phyloP scores from a whole-genome alignment of 2,888 invertebrate genomes.

The Mimumesa dahlbomi region DNA sequence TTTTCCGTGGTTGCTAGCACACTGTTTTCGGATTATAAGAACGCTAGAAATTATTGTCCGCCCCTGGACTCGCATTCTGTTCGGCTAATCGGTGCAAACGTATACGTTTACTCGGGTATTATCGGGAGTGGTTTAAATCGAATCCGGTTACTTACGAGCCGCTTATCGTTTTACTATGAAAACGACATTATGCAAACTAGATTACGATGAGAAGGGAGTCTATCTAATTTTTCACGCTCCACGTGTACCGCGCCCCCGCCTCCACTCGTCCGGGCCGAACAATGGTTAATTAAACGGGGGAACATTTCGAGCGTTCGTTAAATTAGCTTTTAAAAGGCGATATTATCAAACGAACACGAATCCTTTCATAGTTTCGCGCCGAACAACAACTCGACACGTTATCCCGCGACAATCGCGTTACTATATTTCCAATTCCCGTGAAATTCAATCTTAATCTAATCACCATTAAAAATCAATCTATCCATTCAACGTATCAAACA shows the following conservation, averaged over 20 bases:
- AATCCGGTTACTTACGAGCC: slow-evolving; percentile 32
- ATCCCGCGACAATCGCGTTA: neutral
- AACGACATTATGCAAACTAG: slow-evolving; percentile 52
- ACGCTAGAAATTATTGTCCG: neutral
- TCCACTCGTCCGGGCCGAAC: slow-evolving; percentile 23
- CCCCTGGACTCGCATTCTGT: slow-evolving; percentile 11
- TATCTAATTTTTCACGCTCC: slow-evolving; percentile 10
- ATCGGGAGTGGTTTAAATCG: slow-evolving; percentile 30
- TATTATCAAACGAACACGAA: slow-evolving; percentile 5
- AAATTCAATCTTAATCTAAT: no score
- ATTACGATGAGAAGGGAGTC: slow-evolving; percentile 21
- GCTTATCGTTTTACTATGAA: slow-evolving; percentile 42
- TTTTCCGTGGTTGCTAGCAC: no score
- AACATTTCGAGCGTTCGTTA: slow-evolving; percentile 33
- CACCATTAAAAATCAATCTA: no score
- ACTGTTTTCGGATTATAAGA: neutral
- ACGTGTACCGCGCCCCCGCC: neutral
- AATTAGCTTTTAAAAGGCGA: slow-evolving; percentile 34
- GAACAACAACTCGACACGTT: neutral
- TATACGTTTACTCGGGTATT: slow-evolving; percentile 35
- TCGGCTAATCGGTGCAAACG: slow-evolving; percentile 34
- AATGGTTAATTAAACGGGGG: slow-evolving; percentile 57
- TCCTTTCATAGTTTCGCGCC: neutral
- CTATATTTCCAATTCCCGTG: no score
- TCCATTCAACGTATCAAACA: no score